These are phyloP conservation scores for Trachelus iudaicus DNA, from an alignment of 2,888 invertebrate genomes.

Conservation along the genomic window DNA sequence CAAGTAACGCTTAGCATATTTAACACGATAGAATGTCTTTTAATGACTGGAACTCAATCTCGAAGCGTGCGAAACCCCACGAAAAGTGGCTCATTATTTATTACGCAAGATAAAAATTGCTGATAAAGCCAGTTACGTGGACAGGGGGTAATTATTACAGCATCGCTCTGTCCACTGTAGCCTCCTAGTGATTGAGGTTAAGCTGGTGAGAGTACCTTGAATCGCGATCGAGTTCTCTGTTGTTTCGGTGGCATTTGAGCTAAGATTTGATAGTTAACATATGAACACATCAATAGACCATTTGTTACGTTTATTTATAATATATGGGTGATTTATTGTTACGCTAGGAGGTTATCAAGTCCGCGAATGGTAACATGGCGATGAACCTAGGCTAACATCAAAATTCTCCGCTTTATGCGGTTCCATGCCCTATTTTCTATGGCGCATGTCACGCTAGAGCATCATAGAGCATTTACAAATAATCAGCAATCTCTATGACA, in stretches of 20 bases:
- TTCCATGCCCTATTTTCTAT: constrained; percentile 35
- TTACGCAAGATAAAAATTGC: constrained; percentile 3
- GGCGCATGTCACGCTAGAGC: constrained; percentile 35
- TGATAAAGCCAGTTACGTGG: constrained; percentile 8
- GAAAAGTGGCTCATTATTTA: not conserved
- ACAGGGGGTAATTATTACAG: not conserved
- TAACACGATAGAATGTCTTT: not conserved
- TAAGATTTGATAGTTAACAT: constrained; percentile 27
- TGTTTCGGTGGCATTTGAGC: constrained; percentile 54
- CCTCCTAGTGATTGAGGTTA: constrained; percentile 21
- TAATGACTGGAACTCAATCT: not conserved
- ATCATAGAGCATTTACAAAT: not conserved
- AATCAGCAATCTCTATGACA: not conserved
- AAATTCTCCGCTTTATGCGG: constrained; percentile 9
- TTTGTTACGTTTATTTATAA: not conserved
- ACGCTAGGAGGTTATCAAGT: constrained; percentile 1
- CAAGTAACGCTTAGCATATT: not conserved
- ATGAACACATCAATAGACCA: constrained; percentile 10
- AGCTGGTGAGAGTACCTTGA: constrained; percentile 48
- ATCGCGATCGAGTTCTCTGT: constrained; percentile 49
- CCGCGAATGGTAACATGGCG: constrained; percentile 7
- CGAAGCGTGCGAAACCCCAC: not conserved
- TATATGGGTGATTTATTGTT: too few relatives aligned
- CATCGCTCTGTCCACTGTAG: constrained; percentile 11
- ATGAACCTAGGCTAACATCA: not conserved